Base-by-base conservation (phyloP, 2,888 invertebrate species). In the Chirona hameri region DNA sequence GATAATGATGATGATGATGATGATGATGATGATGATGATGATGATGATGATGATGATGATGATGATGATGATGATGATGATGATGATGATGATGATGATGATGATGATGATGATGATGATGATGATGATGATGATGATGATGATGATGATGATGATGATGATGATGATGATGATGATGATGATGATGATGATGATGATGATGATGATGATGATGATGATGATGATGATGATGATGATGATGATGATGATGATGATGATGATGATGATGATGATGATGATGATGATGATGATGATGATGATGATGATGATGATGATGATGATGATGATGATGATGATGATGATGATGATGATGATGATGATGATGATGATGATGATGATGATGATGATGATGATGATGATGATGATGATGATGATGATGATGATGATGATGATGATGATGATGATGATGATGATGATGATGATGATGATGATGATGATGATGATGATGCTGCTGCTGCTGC, bases 21-120 rank as follows among this genome's bases (percentile, higher is more conserved):
- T 65, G n/a, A 65, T n/a, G n/a, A 65, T 65, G n/a, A 65, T 65
- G n/a, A 65, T n/a, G 65, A 65, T 65, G 65, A 65, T 65, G 65
- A 65, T 65, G 65, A 65, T 65, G 65, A 65, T 65, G 65, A 65
- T 65, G 65, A 65, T 65, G 65, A 65, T n/a, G 65, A 65, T 65
- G 65, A 65, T n/a, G 65, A 65, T 65, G 65, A 65, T n/a, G 65
- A 65, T 65, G 65, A 65, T n/a, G 65, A 65, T 65, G 65, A 65
- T n/a, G 65, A 65, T 65, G 65, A 65, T n/a, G 65, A 65, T 65
- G 65, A 65, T n/a, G 65, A 65, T 65, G 65, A 65, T 65, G 65
- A 65, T 65, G 65, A 65, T 65, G 65, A 65, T 65, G 65, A 65
- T 65, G 65, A 65, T 65, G 65, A 65, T 65, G 65, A 65, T 65